Evolutionary conservation across 2,888 invertebrate genomes (phyloP), one percentile per base, ranked within the genome.

Genomic region (Campoletis raptor): DNA sequence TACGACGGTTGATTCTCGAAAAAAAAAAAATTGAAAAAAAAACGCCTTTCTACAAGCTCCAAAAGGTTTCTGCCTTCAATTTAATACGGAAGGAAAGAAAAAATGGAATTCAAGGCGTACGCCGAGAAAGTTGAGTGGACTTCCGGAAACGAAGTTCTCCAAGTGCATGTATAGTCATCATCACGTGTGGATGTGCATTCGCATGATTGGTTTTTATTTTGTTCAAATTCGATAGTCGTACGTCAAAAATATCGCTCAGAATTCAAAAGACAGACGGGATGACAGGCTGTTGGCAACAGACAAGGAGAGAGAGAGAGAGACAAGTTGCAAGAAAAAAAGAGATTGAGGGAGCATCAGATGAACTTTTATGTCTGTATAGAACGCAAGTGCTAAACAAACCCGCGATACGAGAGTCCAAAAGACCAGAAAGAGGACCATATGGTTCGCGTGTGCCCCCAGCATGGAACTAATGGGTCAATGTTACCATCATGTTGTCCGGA

Each of bases 401-500:
- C 73, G 78, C 83, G 80, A 78, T 76, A 64, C 48, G 66, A 64
- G 81, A 66, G 45, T n/a, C 36, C 24, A 1, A 61, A 77, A 48
- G 72, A 76, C 61, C 66, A 69, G 45, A 42, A 42, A 52, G 48
- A 73, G 45, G 36, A 76, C 90, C 93, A 92, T 93, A 92, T 93
- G 93, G 92, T 40, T 90, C 89, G 89, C 91, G 93, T 91, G 92
- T 91, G 92, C 92, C 92, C 92, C 93, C 92, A 88, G 90, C 90
- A 90, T 90, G 93, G 92, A 92, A 93, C 89, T 93, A 93, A 93
- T 92, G 89, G 90, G 91, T 89, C 90, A 90, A 64, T 88, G 86
- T 92, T 91, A 90, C 90, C 82, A 70, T 70, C 83, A 21, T 52
- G 42, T 57, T 52, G 42, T 57, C 67, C 57, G 78, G 61, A 30